Conservation (phyloP, 2,888 invertebrate genomes). For the Apoda limacodes region DNA sequence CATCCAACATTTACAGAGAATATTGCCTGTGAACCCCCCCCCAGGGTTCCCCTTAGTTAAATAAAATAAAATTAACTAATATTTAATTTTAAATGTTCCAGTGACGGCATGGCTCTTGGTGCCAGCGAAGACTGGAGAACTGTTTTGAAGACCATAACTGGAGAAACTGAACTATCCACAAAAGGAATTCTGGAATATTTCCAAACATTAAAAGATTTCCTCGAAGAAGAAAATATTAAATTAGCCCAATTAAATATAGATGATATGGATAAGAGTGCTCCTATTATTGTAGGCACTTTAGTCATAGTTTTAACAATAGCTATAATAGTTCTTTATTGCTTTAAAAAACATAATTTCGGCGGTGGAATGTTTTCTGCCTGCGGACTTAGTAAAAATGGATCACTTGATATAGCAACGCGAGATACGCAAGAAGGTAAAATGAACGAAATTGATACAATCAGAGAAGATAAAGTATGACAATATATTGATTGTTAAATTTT, state of each 20-base stretch:
- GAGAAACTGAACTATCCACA: constrained; percentile 51
- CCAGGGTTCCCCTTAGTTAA: constrained; percentile 5
- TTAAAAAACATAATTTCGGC: constrained; percentile 42
- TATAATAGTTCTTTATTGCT: constrained; percentile 49
- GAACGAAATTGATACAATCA: constrained; percentile 41
- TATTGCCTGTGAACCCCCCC: constrained; percentile 4
- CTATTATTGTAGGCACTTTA: constrained; percentile 48
- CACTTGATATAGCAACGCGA: constrained; percentile 52
- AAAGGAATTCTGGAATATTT: constrained; percentile 52
- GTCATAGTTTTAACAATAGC: constrained; percentile 41
- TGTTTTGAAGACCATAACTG: constrained; percentile 50
- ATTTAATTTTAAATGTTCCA: constrained; percentile 28
- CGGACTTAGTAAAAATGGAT: constrained; percentile 55
- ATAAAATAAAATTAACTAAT: too few species aligned
- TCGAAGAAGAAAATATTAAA: constrained; percentile 38
- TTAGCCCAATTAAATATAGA: constrained; percentile 26
- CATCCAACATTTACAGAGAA: too few species aligned
- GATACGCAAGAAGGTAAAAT: constrained; percentile 40
- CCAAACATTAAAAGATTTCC: constrained; percentile 35
- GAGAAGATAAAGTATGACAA: constrained; percentile 49
- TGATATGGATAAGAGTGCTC: constrained; percentile 50
- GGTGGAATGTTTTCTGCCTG: constrained; percentile 41
- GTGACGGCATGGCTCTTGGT: constrained; percentile 55
- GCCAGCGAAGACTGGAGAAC: constrained; percentile 56
- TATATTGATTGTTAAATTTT: constrained; percentile 4